These are phyloP conservation scores for Coptodon rendalli DNA, from an alignment of 2,113 vertebrate species.

Conservation along the genomic window DNA sequence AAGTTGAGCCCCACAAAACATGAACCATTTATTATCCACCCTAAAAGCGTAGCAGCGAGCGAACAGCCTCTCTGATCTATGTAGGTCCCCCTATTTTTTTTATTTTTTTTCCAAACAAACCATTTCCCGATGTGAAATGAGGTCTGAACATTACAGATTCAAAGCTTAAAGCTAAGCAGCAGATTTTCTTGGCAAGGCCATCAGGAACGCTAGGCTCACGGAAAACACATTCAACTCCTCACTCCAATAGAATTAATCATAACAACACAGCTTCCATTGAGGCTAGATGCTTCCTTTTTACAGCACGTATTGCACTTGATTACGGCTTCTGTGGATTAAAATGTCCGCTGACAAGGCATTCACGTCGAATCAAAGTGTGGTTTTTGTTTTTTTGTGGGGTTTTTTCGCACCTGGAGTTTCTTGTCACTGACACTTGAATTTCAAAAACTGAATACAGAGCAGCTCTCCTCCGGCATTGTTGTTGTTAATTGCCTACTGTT, in stretches of 20 bases:
- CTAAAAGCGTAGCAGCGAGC: constrained; percentile 18
- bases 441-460: constrained; percentile 19
- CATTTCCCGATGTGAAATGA: constrained; percentile 40
- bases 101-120: constrained; percentile 36
- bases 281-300: background rate
- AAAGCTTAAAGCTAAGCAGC: constrained; percentile 54
- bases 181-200: constrained; percentile 57
- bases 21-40: constrained; percentile 31
- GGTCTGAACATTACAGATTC: constrained; percentile 54
- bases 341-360: constrained; percentile 42
- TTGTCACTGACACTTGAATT: constrained; percentile 9
- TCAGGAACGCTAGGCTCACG: constrained; percentile 19
- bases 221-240: constrained; percentile 44
- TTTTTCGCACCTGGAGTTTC: constrained; percentile 1
- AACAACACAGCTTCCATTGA: constrained; percentile 26
- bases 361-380: constrained; percentile 26
- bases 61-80: constrained; percentile 43
- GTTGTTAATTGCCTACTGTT: background rate
- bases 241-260: constrained; percentile 55
- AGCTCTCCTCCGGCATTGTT: background rate
- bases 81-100: constrained; percentile 34
- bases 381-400: fast-evolving
- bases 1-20: constrained; percentile 26
- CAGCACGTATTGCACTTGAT: constrained; percentile 12
- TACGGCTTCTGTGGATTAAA: constrained; percentile 29